These are phyloP conservation scores for Leucophenga varia DNA, from an alignment of 1,140 invertebrate genomes.

Conservation along the genomic window DNA sequence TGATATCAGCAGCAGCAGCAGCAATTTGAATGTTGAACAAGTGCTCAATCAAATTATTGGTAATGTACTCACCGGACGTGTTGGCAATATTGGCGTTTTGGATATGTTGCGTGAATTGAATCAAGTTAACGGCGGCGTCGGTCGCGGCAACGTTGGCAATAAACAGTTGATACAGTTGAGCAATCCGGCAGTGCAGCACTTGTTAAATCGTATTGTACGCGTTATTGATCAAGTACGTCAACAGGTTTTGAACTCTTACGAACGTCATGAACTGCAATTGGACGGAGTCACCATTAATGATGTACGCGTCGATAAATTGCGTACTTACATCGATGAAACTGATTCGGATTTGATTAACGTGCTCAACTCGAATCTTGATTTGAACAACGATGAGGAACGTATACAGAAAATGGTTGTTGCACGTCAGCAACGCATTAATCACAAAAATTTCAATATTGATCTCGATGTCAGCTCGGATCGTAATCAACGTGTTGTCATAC, in stretches of 20 bases:
- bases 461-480: constrained; percentile 44
- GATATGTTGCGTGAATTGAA: constrained; percentile 7
- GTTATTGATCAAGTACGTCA: constrained; percentile 58
- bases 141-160: background rate
- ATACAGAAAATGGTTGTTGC: constrained; percentile 54
- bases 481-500: constrained; percentile 15
- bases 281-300: constrained; percentile 61
- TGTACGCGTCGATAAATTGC: constrained; percentile 57
- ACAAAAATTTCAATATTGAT: constrained; percentile 49
- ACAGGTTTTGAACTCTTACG: constrained; percentile 61
- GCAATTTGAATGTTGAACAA: too few species aligned
- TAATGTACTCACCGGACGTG: background rate
- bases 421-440: constrained; percentile 63
- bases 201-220: constrained; percentile 22
- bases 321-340: constrained; percentile 16
- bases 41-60: background rate
- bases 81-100: background rate
- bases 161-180: background rate
- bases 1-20: too few species aligned
- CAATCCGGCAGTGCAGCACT: background rate
- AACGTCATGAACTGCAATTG: constrained; percentile 58
- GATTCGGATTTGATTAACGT: constrained; percentile 20
- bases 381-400: constrained; percentile 9
- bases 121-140: background rate
- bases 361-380: background rate